Conservation (phyloP, 2,888 invertebrate genomes). For the Pharmacophagus antenor region DNA sequence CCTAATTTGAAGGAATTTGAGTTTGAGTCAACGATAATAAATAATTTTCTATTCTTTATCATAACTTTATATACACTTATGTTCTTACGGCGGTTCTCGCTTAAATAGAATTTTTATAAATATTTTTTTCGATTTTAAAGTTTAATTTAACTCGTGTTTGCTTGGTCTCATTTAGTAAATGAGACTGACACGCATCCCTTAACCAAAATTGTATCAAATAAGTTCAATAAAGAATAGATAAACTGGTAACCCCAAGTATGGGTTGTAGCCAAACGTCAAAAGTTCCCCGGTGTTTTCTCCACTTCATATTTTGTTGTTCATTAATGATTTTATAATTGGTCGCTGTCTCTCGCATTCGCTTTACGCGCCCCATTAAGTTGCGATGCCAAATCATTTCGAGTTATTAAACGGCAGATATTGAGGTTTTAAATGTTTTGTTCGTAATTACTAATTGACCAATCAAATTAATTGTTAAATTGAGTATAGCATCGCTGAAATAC, state of each 20-base stretch:
- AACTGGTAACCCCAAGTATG: neutral
- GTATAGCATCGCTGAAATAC: neutral
- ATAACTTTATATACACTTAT: too few species aligned
- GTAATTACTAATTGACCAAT: conserved; percentile 22
- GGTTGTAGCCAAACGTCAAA: conserved; percentile 7
- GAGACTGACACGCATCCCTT: neutral
- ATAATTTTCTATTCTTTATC: too few species aligned
- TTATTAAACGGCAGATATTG: conserved; percentile 31
- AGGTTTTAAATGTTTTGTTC: conserved; percentile 26
- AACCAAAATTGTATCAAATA: neutral
- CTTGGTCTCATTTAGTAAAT: too few species aligned
- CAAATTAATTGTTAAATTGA: neutral
- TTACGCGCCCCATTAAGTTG: conserved; percentile 51
- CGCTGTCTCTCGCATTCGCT: conserved; percentile 57
- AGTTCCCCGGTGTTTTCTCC: conserved; percentile 48
- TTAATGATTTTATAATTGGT: conserved; percentile 72
- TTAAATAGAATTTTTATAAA: too few species aligned
- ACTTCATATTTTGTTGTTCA: conserved; percentile 68
- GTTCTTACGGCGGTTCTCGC: too few species aligned
- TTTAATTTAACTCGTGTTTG: too few species aligned
- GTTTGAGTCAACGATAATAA: too few species aligned
- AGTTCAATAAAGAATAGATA: neutral
- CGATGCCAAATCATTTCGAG: conserved; percentile 35
- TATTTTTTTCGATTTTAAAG: too few species aligned
- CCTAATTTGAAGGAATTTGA: too few species aligned